A percentile compares a stretch with the other conserved stretches of the same genome.
Conservation (phyloP, 2,888 invertebrate genomes). For the Macrophya alboannulata region DNA sequence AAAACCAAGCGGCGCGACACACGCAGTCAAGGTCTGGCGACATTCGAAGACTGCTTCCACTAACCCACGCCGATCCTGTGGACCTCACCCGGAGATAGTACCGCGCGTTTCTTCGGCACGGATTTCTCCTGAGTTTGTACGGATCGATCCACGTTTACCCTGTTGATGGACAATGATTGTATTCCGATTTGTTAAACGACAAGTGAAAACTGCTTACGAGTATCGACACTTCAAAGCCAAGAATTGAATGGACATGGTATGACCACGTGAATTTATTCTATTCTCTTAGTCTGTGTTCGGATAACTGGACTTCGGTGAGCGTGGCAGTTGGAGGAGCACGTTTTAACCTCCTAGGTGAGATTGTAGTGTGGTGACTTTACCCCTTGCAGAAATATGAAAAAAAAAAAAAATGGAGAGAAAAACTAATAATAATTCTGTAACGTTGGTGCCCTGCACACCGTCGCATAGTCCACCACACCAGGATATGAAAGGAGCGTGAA, state of each 20-base stretch:
- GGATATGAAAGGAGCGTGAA: conserved; percentile 38
- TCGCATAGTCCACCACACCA: neutral
- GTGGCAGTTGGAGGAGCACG: neutral
- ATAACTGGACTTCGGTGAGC: conserved; percentile 22
- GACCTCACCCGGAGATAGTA: conserved; percentile 50
- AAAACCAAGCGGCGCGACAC: conserved; percentile 66
- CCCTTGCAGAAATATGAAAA: neutral
- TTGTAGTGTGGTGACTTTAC: neutral
- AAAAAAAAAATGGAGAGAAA: no score
- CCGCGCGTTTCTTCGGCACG: neutral
- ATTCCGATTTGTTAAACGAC: neutral
- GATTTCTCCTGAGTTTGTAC: neutral
- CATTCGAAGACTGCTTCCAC: conserved; percentile 44
- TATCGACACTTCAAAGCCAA: neutral
- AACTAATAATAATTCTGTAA: neutral
- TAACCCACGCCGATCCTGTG: conserved; percentile 2
- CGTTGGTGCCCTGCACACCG: neutral
- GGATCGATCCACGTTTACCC: neutral
- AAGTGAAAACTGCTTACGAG: neutral
- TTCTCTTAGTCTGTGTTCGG: neutral
- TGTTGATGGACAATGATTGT: neutral
- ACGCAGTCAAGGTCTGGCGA: conserved; percentile 69
- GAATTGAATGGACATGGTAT: neutral
- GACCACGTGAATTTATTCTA: neutral
- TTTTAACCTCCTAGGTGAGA: conserved; percentile 14